These are phyloP conservation scores for Eubucco bourcierii DNA, from an alignment of 2,113 vertebrate species.

Conservation along the genomic window DNA sequence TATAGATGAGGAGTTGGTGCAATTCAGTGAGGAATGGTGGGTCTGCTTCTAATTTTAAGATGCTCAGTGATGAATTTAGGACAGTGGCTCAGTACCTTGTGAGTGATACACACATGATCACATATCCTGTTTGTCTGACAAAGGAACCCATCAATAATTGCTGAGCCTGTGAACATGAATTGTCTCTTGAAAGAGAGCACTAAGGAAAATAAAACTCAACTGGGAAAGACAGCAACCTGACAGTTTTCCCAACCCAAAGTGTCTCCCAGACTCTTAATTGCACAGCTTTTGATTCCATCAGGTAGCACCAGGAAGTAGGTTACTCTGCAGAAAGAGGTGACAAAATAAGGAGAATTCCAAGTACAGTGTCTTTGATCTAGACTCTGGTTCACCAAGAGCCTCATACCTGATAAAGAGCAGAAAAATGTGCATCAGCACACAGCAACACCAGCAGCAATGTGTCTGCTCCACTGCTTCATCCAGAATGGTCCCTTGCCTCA, in stretches of 20 bases:
- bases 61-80: constrained; percentile 22
- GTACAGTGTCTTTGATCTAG: background rate
- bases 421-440: background rate
- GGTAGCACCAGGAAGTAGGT: constrained; percentile 46
- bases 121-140: constrained; percentile 21
- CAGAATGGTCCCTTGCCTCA: background rate
- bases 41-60: background rate
- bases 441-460: background rate
- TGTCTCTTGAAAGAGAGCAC: constrained; percentile 33
- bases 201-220: constrained; percentile 20
- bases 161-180: background rate
- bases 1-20: background rate
- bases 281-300: constrained; percentile 17
- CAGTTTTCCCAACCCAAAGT: constrained; percentile 28
- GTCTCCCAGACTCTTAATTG: constrained; percentile 48
- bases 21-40: background rate
- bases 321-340: constrained; percentile 27
- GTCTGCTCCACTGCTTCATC: background rate
- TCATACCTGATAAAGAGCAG: constrained; percentile 3
- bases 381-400: background rate
- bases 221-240: constrained; percentile 31
- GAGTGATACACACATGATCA: constrained; percentile 20
- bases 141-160: constrained; percentile 50
- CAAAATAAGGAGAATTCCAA: constrained; percentile 15
- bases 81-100: background rate